A percentile compares a stretch with the other conserved stretches of the same genome.
phyloP scores from a whole-genome alignment of 2,888 invertebrate species.

The Eudasyphora cyanicolor region DNA sequence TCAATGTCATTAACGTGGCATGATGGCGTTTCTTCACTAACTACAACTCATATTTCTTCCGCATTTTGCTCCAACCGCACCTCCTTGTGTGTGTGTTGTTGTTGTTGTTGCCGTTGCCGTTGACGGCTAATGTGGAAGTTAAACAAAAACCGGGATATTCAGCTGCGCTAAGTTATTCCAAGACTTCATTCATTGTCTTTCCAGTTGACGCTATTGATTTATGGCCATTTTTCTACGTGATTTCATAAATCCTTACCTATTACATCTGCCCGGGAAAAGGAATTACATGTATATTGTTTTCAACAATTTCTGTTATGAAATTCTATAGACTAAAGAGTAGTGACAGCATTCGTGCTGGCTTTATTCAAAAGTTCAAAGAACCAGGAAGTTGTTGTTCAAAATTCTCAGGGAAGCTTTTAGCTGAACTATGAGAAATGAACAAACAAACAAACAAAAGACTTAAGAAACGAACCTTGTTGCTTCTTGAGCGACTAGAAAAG shows the following conservation, averaged over 20 bases:
- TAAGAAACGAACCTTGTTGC: background rate
- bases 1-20: constrained; percentile 66
- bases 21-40: constrained; percentile 47
- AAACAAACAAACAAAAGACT: background rate
- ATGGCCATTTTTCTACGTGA: constrained; percentile 47
- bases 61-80: constrained; percentile 55
- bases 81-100: no score
- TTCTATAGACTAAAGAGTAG: no score
- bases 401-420: background rate
- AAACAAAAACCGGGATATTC: background rate
- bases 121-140: background rate
- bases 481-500: background rate
- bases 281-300: background rate
- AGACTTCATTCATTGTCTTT: background rate
- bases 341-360: no score
- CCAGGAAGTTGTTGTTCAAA: background rate
- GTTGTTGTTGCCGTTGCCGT: background rate
- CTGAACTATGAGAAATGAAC: background rate
- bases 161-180: background rate
- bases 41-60: constrained; percentile 53
- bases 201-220: constrained; percentile 55
- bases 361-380: constrained; percentile 6
- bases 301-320: constrained; percentile 12
- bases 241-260: constrained; percentile 41
- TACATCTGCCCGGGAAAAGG: background rate